Percentiles rank a stretch among this genome's conserved stretches.
Conservation (phyloP, 2,113 vertebrate species). For the Lota lota region DNA sequence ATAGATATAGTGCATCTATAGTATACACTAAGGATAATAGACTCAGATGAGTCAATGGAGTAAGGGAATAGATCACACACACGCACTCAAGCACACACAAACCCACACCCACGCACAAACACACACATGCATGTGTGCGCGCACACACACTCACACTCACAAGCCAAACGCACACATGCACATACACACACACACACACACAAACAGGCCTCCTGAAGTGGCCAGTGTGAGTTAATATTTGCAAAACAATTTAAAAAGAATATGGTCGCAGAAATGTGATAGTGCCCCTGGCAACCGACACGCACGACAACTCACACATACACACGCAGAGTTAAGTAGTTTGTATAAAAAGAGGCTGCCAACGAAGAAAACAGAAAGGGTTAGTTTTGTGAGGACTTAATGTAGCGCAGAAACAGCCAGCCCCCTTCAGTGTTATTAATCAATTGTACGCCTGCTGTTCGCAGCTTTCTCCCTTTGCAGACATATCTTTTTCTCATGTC, state of each 20-base stretch:
- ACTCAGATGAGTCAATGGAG: too few species aligned
- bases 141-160: background rate
- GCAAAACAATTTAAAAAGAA: too few species aligned
- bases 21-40: too few species aligned
- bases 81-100: background rate
- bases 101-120: too few species aligned
- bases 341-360: background rate
- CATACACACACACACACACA: background rate
- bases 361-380: background rate
- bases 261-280: too few species aligned
- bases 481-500: constrained; percentile 27
- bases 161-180: too few species aligned
- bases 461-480: constrained; percentile 36
- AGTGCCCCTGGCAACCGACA: too few species aligned
- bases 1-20: too few species aligned
- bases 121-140: too few species aligned
- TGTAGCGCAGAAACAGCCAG: constrained; percentile 6
- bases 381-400: background rate
- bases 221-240: too few species aligned
- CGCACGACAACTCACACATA: background rate
- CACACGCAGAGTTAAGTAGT: background rate
- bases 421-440: constrained; percentile 57
- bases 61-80: too few species aligned
- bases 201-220: too few species aligned
- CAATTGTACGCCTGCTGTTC: constrained; percentile 42